Percentiles rank a stretch among this genome's conserved stretches.
These are phyloP conservation scores for Antechinus stuartii DNA, from an alignment of 2,113 vertebrate genomes.

Conservation along the genomic window DNA sequence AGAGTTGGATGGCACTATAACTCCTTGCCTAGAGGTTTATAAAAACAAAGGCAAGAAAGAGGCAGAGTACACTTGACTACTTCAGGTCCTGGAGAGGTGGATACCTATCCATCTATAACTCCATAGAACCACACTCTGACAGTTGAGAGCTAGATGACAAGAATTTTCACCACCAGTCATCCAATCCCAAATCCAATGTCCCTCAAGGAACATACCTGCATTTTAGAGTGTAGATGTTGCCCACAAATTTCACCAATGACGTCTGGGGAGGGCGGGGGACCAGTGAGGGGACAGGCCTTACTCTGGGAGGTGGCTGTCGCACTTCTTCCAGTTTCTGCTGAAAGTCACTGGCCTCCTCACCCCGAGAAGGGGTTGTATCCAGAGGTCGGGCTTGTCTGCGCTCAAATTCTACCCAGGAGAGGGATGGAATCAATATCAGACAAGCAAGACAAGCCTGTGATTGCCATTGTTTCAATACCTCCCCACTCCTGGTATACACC, in stretches of 20 bases:
- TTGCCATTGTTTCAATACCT: neutral
- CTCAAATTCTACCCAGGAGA: constrained; percentile 87
- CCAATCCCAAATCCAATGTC: neutral
- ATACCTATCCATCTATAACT: neutral
- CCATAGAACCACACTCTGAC: neutral
- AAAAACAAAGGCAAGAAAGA: neutral
- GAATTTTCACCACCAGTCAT: neutral
- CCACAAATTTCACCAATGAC: constrained; percentile 94
- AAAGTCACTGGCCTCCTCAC: constrained; percentile 84
- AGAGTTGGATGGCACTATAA: neutral
- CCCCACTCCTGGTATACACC: neutral
- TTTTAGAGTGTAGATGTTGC: constrained; percentile 97
- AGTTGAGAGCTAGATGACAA: neutral
- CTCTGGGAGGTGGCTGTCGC: constrained; percentile 88
- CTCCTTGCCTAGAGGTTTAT: neutral
- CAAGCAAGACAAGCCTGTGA: neutral
- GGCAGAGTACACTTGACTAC: neutral
- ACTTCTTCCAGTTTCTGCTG: constrained; percentile 86
- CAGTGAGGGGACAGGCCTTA: constrained; percentile 92
- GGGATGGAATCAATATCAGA: neutral
- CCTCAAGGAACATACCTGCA: constrained; percentile 90
- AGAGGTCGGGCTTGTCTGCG: constrained; percentile 87
- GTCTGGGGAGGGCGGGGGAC: constrained; percentile 94
- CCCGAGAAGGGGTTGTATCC: constrained; percentile 85
- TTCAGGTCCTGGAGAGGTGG: neutral